Conservation (phyloP, 2,888 invertebrate species). For the Eristalis arbustorum region DNA sequence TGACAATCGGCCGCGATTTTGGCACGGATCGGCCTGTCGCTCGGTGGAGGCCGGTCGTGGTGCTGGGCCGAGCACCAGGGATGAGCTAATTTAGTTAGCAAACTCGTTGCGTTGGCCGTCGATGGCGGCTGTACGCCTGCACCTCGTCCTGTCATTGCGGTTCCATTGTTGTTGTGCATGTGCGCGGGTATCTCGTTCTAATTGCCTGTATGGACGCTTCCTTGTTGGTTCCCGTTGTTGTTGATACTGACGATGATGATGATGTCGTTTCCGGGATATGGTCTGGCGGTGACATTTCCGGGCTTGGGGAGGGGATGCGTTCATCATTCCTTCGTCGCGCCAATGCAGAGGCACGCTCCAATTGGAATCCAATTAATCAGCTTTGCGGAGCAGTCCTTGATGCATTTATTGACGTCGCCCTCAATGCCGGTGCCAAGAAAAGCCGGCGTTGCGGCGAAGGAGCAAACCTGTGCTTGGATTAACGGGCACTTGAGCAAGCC, state of each 20-base stretch:
- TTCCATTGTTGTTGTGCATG: constrained; percentile 10
- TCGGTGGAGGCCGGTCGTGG: neutral
- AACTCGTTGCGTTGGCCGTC: constrained; percentile 53
- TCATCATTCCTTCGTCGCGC: neutral
- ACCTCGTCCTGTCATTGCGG: constrained; percentile 42
- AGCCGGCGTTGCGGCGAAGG: neutral
- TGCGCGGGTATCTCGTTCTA: constrained; percentile 25
- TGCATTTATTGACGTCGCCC: constrained; percentile 28
- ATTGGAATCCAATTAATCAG: constrained; percentile 55
- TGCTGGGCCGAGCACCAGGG: neutral
- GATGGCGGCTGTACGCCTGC: constrained; percentile 45
- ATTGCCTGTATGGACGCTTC: constrained; percentile 44
- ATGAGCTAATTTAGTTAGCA: constrained; percentile 51
- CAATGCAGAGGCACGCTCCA: constrained; percentile 7
- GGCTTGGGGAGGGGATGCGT: neutral
- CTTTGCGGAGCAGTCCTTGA: neutral
- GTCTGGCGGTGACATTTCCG: constrained; percentile 46
- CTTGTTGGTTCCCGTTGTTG: neutral
- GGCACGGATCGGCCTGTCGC: constrained; percentile 19
- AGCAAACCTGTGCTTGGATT: neutral
- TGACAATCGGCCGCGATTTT: constrained; percentile 48
- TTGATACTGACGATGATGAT: constrained; percentile 1
- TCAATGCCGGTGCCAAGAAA: constrained; percentile 19
- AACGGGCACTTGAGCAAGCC: constrained; percentile 20
- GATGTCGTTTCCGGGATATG: constrained; percentile 37